Base-by-base conservation (phyloP, 2,888 invertebrate genomes). In the Drosophila neutralis region DNA sequence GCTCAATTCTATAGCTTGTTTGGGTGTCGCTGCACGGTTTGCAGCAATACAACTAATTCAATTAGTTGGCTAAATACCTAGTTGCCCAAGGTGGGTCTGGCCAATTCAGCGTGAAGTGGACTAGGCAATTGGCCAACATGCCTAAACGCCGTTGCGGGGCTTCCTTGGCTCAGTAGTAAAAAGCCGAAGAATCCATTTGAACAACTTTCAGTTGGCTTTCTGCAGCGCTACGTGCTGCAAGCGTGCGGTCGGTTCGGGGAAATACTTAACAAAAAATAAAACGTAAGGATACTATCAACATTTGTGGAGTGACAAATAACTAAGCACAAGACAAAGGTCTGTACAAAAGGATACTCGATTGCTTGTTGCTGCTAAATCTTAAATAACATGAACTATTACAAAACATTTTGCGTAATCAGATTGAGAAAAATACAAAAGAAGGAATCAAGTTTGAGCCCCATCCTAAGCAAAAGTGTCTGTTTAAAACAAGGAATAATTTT, bases 171-270 rank as follows among this genome's bases (percentile, higher is more conserved):
- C 65, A 15, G 4, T 21, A 59, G 75, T 79, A 74, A 85, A 89
- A 88, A 86, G 74, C 54, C 77, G 13, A 61, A 62, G 69, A 66
- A 71, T 70, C 71, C 74, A 76, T 76, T 83, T 69, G 79, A 65
- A 69, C 86, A 90, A 76, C 80, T 79, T 89, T 91, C 80, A 91
- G 91, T 91, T 90, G 74, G 83, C 83, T 82, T 85, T 83, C 69
- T 80, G 91, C 89, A 85, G 91, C 85, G 82, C 59, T 67, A 76
- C 72, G 76, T 78, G 84, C 89, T 88, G 90, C 91, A 87, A 77
- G 90, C 77, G 82, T 84, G 78, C 81, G 82, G 63, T 81, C 89
- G 87, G 81, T 82, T 73, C 77, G 73, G 54, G 61, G 42, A 38
- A 60, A 42, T 54, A 53, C 62, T 35, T 24, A 48, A 6, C 38